A percentile compares a stretch with the other conserved stretches of the same genome.
These are phyloP conservation scores for Elaeidobius kamerunicus DNA, from an alignment of 2,888 invertebrate genomes.

Conservation along the genomic window DNA sequence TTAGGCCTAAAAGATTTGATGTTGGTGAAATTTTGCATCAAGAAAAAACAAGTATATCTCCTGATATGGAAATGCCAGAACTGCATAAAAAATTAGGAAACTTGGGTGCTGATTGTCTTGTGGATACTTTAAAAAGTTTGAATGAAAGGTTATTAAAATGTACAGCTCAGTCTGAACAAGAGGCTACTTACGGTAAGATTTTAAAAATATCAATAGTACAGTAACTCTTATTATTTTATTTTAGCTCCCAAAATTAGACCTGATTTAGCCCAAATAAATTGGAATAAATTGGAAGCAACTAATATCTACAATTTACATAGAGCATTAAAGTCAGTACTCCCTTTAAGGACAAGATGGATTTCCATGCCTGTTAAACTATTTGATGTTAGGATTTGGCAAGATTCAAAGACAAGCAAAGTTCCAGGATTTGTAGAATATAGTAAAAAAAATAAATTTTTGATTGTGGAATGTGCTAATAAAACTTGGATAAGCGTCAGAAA, in stretches of 20 bases:
- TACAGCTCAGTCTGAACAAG: constrained; percentile 58
- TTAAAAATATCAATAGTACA: too few relatives aligned
- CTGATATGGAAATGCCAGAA: constrained; percentile 62
- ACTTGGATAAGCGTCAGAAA: constrained; percentile 63
- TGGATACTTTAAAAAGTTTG: constrained; percentile 59
- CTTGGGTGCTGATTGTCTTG: constrained; percentile 66
- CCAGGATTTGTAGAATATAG: constrained; percentile 63
- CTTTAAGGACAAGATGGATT: constrained; percentile 61
- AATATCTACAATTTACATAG: constrained; percentile 70
- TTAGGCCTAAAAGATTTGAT: constrained; percentile 79
- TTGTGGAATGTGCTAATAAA: constrained; percentile 64
- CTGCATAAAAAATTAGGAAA: constrained; percentile 62
- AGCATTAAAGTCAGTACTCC: constrained; percentile 63
- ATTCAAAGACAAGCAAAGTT: constrained; percentile 17
- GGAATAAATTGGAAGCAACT: constrained; percentile 61
- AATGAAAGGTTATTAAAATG: constrained; percentile 58
- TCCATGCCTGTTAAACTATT: constrained; percentile 61
- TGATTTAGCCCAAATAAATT: constrained; percentile 60
- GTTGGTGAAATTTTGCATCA: constrained; percentile 69
- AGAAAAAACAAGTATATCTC: constrained; percentile 53
- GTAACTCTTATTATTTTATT: too few relatives aligned
- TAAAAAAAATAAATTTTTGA: constrained; percentile 56
- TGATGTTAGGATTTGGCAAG: constrained; percentile 43
- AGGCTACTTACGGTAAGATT: constrained; percentile 73
- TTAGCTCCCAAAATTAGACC: constrained; percentile 72